A percentile compares a stretch with the other conserved stretches of the same genome.
phyloP scores from a whole-genome alignment of 1,140 invertebrate species.

The Mizuhopecten yessoensis region DNA sequence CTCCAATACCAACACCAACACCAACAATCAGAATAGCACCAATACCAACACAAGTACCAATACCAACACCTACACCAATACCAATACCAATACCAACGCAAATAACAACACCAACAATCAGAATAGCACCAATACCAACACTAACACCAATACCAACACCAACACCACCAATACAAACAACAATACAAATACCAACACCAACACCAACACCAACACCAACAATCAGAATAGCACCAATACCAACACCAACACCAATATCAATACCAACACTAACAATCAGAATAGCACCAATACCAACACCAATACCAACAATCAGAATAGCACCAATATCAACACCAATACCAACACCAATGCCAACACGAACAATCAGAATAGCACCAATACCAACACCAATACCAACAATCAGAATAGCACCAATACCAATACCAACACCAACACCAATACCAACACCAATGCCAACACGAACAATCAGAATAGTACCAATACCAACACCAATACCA shows the following conservation, averaged over 20 bases:
- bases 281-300: neutral
- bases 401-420: neutral
- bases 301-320: too few species aligned
- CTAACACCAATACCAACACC: too few species aligned
- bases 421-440: neutral
- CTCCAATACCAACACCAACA: neutral
- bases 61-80: neutral
- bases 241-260: neutral
- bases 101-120: too few species aligned
- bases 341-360: neutral
- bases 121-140: too few species aligned
- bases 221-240: neutral
- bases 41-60: neutral
- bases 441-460: too few species aligned
- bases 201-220: too few species aligned
- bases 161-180: neutral
- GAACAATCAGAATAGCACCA: too few species aligned
- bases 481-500: too few species aligned
- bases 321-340: neutral
- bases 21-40: neutral
- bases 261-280: neutral
- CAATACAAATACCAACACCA: too few species aligned
- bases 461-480: neutral
- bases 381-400: neutral
- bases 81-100: neutral